These are phyloP conservation scores for Macaria liturata DNA, from an alignment of 2,888 invertebrate genomes.

Conservation along the genomic window DNA sequence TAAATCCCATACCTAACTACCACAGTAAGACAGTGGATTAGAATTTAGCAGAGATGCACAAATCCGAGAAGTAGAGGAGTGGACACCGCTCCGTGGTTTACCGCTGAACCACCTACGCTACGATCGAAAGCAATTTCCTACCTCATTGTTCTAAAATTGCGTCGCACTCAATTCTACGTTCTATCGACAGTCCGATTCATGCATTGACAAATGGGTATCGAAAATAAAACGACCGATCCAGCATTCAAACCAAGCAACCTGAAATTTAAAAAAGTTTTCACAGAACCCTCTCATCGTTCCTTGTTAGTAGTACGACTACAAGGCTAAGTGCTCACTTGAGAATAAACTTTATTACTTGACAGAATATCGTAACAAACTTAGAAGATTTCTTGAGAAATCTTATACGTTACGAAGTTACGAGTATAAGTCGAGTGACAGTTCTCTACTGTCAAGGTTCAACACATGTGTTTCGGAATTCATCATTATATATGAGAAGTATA, in stretches of 20 bases:
- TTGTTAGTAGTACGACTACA: not conserved
- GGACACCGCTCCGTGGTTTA: slow-evolving; percentile 30
- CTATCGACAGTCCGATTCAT: slow-evolving; percentile 49
- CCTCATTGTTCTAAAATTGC: slow-evolving; percentile 74
- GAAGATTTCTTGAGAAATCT: too few relatives aligned
- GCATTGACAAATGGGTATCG: slow-evolving; percentile 52
- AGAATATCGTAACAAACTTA: not conserved
- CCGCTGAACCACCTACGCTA: slow-evolving; percentile 34
- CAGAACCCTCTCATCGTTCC: not conserved
- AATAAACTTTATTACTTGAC: not conserved
- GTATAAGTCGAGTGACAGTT: too few relatives aligned
- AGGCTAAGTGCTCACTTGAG: not conserved
- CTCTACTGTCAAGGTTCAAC: too few relatives aligned
- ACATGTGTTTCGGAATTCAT: too few relatives aligned
- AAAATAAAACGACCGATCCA: slow-evolving; percentile 46
- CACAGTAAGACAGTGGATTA: slow-evolving; percentile 7
- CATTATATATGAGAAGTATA: too few relatives aligned
- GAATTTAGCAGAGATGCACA: slow-evolving; percentile 19
- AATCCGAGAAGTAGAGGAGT: slow-evolving; percentile 20
- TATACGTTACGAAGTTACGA: too few relatives aligned
- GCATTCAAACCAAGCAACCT: slow-evolving; percentile 15
- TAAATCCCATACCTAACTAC: not conserved
- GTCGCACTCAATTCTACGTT: slow-evolving; percentile 51
- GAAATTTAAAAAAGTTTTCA: slow-evolving; percentile 7
- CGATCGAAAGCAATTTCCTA: slow-evolving; percentile 66